Conservation (phyloP, 2,797 vertebrate species). For the Sebastes kiyomatsui region DNA sequence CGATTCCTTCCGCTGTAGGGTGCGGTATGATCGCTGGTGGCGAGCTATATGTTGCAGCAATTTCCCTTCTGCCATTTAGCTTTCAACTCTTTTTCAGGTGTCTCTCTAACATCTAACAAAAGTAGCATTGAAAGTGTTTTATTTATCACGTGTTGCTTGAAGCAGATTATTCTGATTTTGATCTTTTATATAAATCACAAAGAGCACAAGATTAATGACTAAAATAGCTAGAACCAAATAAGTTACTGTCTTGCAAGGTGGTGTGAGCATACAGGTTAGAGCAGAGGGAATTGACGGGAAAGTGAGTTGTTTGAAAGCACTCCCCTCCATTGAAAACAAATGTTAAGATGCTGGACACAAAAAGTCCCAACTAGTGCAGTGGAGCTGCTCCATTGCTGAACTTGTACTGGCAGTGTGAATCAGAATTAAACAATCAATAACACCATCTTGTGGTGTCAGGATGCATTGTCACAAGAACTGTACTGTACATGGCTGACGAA, state of each 20-base stretch:
- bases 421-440: neutral
- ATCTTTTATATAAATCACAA: neutral
- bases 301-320: neutral
- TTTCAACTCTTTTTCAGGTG: too few species aligned
- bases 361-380: neutral
- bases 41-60: rapidly evolving
- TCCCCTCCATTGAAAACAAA: neutral
- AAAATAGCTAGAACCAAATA: neutral
- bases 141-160: neutral
- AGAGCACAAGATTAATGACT: neutral
- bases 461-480: neutral
- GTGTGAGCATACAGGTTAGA: neutral
- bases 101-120: too few species aligned
- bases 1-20: too few species aligned
- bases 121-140: neutral
- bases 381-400: neutral
- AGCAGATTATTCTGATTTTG: neutral
- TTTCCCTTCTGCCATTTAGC: too few species aligned
- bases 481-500: neutral
- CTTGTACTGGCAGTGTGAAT: neutral
- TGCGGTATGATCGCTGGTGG: too few species aligned
- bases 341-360: neutral
- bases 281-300: neutral
- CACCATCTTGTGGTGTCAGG: conserved; percentile 53
- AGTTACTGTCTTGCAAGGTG: neutral